Percentiles rank a stretch among this genome's conserved stretches.
phyloP scores from a whole-genome alignment of 2,888 invertebrate genomes.

The Dorcus parallelipipedus region DNA sequence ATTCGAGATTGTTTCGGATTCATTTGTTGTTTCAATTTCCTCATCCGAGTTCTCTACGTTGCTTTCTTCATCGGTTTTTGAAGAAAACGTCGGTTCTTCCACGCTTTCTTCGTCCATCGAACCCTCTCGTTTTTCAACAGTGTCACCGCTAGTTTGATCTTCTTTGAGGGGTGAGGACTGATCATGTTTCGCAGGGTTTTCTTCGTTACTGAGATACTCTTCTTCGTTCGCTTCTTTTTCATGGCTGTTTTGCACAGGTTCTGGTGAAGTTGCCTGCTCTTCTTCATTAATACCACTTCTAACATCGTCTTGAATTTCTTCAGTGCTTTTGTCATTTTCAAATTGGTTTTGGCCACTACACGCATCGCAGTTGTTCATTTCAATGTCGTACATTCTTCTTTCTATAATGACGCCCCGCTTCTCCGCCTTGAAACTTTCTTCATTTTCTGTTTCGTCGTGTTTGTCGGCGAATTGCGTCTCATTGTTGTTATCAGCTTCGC shows the following conservation, averaged over 20 bases:
- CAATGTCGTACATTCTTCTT: not conserved
- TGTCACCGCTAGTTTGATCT: not conserved
- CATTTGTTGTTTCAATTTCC: too few species aligned
- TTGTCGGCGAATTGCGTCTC: not conserved
- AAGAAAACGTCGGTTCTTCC: not conserved
- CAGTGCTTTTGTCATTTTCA: not conserved
- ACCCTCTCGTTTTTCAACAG: not conserved
- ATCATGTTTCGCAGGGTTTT: not conserved
- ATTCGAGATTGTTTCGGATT: too few species aligned
- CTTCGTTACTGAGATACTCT: not conserved
- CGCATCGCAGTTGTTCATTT: not conserved
- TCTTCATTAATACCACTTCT: slow-evolving; percentile 2
- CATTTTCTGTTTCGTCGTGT: not conserved
- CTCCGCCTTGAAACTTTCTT: not conserved
- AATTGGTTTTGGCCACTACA: not conserved
- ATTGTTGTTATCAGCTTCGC: not conserved
- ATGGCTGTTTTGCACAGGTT: not conserved
- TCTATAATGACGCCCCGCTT: not conserved
- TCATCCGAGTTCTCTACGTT: not conserved
- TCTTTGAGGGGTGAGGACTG: not conserved
- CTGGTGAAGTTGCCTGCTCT: not conserved
- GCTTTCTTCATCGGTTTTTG: not conserved
- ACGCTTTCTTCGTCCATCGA: not conserved
- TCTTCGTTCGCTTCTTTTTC: too few species aligned
- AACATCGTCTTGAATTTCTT: not conserved